These are phyloP conservation scores for Athene noctua DNA, from an alignment of 2,113 vertebrate genomes.

Conservation along the genomic window DNA sequence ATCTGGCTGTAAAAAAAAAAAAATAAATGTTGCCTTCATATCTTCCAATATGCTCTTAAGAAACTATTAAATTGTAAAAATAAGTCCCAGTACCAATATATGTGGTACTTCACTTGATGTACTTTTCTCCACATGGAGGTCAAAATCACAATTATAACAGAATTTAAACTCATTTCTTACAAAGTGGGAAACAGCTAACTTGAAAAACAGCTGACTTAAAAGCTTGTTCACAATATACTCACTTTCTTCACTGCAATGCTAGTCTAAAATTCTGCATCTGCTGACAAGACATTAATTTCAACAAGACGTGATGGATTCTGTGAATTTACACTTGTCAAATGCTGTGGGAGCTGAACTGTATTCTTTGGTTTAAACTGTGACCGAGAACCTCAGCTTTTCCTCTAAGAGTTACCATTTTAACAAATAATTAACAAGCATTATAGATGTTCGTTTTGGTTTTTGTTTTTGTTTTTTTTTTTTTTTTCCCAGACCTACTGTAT, in stretches of 20 bases:
- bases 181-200: neutral
- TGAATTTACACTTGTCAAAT: neutral
- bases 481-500: rapidly evolving
- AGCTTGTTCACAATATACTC: neutral
- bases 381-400: neutral
- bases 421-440: neutral
- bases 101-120: neutral
- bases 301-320: neutral
- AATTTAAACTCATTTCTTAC: neutral
- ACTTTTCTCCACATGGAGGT: neutral
- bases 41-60: neutral
- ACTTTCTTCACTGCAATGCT: neutral
- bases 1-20: neutral
- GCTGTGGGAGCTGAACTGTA: neutral
- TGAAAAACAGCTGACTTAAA: neutral
- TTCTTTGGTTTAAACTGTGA: neutral
- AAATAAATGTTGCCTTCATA: neutral
- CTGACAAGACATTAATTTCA: neutral
- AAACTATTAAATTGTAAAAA: neutral
- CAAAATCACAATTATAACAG: neutral
- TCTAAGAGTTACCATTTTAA: neutral
- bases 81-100: neutral
- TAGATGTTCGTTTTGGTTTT: no score
- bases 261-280: neutral
- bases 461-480: no score